Evolutionary conservation across 2,888 invertebrate species (phyloP).

Genomic region (Polyommatus icarus): DNA sequence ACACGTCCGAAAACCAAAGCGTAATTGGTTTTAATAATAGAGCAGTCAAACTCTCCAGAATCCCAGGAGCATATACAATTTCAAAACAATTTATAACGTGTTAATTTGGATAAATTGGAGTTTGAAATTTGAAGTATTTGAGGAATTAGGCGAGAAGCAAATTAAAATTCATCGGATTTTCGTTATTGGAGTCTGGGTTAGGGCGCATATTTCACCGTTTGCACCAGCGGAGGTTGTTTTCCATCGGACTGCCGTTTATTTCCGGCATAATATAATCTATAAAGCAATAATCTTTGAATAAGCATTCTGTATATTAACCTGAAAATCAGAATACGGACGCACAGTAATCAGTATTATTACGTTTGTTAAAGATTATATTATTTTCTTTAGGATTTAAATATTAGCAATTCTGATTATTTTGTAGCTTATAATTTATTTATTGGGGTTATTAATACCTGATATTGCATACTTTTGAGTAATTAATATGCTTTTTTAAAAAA

Average conservation of each 20-base stretch:
- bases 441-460: too few relatives aligned
- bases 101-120: slow-evolving; percentile 26
- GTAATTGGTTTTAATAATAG: slow-evolving; percentile 16
- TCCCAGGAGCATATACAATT: slow-evolving; percentile 28
- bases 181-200: slow-evolving; percentile 31
- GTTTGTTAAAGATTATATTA: neutral
- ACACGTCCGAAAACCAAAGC: neutral
- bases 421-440: neutral
- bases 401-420: neutral
- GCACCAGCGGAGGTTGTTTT: slow-evolving; percentile 40
- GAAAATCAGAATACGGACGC: slow-evolving; percentile 29
- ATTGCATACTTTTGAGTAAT: too few relatives aligned
- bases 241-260: slow-evolving; percentile 49
- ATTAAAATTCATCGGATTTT: slow-evolving; percentile 33
- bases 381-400: too few relatives aligned
- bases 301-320: slow-evolving; percentile 49
- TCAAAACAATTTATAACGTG: slow-evolving; percentile 27
- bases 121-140: slow-evolving; percentile 29
- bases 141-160: slow-evolving; percentile 29
- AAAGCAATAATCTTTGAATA: slow-evolving; percentile 52
- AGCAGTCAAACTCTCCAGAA: slow-evolving; percentile 10
- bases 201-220: slow-evolving; percentile 35
- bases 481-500: too few relatives aligned
- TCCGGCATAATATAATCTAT: slow-evolving; percentile 53
- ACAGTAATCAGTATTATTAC: neutral